A percentile compares a stretch with the other conserved stretches of the same genome.
Conservation (phyloP, 1,140 invertebrate genomes). For the Venturia canescens region DNA sequence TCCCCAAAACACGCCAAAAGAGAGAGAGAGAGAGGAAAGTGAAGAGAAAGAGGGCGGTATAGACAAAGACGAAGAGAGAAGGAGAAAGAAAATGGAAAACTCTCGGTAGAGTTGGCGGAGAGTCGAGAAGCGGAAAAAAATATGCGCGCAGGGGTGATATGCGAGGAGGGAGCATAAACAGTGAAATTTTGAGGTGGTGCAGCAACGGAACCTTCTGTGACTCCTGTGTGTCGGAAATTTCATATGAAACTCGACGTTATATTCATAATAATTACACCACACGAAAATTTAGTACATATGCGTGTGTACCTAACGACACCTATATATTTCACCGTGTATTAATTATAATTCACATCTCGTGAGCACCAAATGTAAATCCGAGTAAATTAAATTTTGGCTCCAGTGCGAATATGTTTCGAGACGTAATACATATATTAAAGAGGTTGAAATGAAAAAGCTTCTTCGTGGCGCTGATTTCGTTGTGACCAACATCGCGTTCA, state of each 20-base stretch:
- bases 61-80: conserved; percentile 37
- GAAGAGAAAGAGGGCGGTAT: not conserved
- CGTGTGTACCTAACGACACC: not conserved
- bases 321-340: not conserved
- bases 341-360: not conserved
- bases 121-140: conserved; percentile 22
- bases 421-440: not conserved
- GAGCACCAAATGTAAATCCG: not conserved
- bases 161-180: conserved; percentile 29
- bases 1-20: conserved; percentile 16
- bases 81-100: conserved; percentile 29
- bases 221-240: conserved; percentile 8
- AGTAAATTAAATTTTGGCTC: not conserved
- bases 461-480: not conserved
- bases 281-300: not conserved
- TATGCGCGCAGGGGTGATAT: conserved; percentile 14
- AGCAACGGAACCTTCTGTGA: not conserved
- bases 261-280: conserved; percentile 22
- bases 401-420: not conserved
- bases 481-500: not conserved
- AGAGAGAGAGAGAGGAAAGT: conserved; percentile 36
- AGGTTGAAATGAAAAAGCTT: no score
- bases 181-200: conserved; percentile 20
- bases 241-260: not conserved
- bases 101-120: conserved; percentile 2